Conservation (phyloP, 2,113 vertebrate species). For the Brienomyrus longianalis region DNA sequence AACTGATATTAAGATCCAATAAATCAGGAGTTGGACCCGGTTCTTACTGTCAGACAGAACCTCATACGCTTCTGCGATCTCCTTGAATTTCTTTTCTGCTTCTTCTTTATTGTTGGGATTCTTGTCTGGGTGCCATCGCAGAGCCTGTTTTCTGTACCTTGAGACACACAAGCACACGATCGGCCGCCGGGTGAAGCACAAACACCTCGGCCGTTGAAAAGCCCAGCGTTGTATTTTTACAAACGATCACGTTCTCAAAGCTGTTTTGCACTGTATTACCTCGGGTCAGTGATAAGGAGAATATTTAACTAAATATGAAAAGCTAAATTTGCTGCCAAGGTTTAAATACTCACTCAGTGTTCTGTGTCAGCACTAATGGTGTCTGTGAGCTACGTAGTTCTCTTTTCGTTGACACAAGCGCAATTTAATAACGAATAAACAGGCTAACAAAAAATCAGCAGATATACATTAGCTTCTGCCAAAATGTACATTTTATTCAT, state of each 20-base stretch:
- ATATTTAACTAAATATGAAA: not conserved
- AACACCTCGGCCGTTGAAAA: not conserved
- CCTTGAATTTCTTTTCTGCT: constrained; percentile 91
- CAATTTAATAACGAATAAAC: not conserved
- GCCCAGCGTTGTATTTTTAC: not conserved
- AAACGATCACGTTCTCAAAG: not conserved
- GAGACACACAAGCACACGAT: not conserved
- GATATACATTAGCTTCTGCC: not conserved
- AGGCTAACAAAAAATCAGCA: not conserved
- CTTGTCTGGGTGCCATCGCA: constrained; percentile 96
- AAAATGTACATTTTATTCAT: not conserved
- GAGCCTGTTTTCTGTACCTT: constrained; percentile 85
- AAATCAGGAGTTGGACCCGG: not conserved
- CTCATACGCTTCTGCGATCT: constrained; percentile 92
- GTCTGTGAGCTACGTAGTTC: not conserved
- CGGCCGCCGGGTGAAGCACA: not conserved
- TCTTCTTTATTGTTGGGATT: constrained; percentile 94
- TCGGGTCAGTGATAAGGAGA: not conserved
- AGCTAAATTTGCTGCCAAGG: not conserved
- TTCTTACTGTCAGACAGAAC: constrained; percentile 90
- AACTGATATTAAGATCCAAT: not conserved
- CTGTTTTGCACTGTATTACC: not conserved
- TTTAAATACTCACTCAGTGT: not conserved
- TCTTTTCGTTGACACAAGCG: not conserved
- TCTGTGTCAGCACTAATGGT: not conserved